These are phyloP conservation scores for Cololabis saira DNA, from an alignment of 2,113 vertebrate species.

Conservation along the genomic window DNA sequence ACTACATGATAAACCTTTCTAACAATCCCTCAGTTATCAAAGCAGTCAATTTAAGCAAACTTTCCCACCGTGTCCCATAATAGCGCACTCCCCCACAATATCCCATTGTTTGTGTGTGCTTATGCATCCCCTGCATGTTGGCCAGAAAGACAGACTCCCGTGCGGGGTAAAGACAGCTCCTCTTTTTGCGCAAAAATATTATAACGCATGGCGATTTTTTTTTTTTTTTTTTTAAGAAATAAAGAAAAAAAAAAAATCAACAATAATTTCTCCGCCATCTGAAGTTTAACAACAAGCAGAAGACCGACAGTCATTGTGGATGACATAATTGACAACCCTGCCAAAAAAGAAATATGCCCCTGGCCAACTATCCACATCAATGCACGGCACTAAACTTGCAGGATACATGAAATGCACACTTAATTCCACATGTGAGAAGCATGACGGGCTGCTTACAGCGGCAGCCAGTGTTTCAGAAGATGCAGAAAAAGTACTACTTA, in stretches of 20 bases:
- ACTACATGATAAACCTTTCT: conserved; percentile 2
- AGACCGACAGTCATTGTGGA: too few species aligned
- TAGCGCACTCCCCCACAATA: neutral
- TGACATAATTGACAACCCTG: conserved; percentile 25
- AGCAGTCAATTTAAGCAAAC: conserved; percentile 32
- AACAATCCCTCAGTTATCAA: neutral
- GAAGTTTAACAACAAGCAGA: too few species aligned
- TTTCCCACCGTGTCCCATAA: conserved; percentile 33
- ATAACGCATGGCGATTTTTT: too few species aligned
- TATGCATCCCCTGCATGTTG: neutral
- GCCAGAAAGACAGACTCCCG: neutral
- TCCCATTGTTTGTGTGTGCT: too few species aligned
- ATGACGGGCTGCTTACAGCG: conserved; percentile 1
- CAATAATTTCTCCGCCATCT: conserved; percentile 53
- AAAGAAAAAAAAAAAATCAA: too few species aligned
- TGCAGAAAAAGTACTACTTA: conserved; percentile 73
- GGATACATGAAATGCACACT: conserved; percentile 23
- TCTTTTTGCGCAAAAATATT: neutral
- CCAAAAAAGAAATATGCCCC: conserved; percentile 38
- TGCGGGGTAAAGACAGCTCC: conserved; percentile 24
- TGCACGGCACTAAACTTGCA: conserved; percentile 59
- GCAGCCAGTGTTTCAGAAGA: neutral
- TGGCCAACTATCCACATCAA: conserved; percentile 27
- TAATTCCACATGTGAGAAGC: conserved; percentile 30
- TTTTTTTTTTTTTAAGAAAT: too few species aligned